Conservation (phyloP, 2,113 vertebrate genomes). For the Marmota flaviventris region DNA sequence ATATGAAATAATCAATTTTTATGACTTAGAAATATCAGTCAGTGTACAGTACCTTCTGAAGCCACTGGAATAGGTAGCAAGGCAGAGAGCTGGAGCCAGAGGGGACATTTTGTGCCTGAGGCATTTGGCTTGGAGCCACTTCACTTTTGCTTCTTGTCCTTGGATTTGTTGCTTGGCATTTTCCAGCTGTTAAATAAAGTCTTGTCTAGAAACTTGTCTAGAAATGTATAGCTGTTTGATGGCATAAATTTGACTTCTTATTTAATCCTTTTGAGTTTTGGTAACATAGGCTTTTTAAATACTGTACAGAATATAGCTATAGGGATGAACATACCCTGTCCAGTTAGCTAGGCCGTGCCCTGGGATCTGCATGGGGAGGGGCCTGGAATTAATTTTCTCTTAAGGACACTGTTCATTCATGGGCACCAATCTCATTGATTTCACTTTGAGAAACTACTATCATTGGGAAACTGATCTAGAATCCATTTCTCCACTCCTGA, state of each 20-base stretch:
- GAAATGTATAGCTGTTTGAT: neutral
- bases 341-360: neutral
- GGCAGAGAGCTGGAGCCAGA: neutral
- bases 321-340: neutral
- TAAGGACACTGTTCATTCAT: neutral
- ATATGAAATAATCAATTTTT: neutral
- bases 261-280: neutral
- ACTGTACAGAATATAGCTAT: neutral
- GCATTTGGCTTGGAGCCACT: neutral
- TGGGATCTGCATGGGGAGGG: neutral
- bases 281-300: neutral
- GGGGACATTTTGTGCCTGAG: neutral
- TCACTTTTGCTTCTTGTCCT: neutral
- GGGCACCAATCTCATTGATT: neutral
- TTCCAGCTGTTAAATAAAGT: neutral
- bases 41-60: neutral
- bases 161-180: neutral
- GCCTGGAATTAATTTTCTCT: neutral
- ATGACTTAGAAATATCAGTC: neutral
- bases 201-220: neutral
- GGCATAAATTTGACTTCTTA: neutral
- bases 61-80: rapidly evolving
- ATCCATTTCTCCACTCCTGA: slow-evolving; percentile 48
- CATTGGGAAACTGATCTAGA: slow-evolving; percentile 53
- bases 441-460: slow-evolving; percentile 67